Evolutionary conservation across 2,113 vertebrate species (phyloP).

Genomic region (Scomber japonicus): DNA sequence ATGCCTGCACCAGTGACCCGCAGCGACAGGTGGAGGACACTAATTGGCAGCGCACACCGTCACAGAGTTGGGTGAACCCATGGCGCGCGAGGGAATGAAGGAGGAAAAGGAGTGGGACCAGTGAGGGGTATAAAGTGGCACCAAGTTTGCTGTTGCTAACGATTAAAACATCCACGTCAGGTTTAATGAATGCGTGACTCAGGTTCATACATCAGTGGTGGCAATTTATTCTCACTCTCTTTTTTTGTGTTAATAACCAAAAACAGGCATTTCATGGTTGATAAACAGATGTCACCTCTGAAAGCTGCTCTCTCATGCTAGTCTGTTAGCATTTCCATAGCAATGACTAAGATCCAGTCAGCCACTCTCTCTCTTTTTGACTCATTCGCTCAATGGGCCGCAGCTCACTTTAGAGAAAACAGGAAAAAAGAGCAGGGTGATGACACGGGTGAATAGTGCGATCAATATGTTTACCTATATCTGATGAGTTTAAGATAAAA

Average conservation of each 20-base stretch:
- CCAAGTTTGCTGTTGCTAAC: not conserved
- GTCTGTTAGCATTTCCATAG: slow-evolving; percentile 10
- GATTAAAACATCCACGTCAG: slow-evolving; percentile 1
- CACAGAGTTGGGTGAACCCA: slow-evolving; percentile 45
- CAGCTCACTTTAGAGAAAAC: slow-evolving; percentile 2
- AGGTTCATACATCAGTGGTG: not conserved
- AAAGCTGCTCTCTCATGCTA: not conserved
- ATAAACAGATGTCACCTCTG: slow-evolving; percentile 7
- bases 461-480: slow-evolving; percentile 58
- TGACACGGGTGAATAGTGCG: slow-evolving; percentile 29
- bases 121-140: slow-evolving; percentile 11
- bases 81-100: slow-evolving; percentile 42
- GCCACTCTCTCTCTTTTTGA: not conserved
- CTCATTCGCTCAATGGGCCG: not conserved
- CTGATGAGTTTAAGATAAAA: slow-evolving; percentile 48
- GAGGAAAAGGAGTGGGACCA: slow-evolving; percentile 4
- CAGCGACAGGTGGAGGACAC: slow-evolving; percentile 80
- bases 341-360: slow-evolving; percentile 1
- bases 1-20: slow-evolving; percentile 76
- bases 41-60: slow-evolving; percentile 78
- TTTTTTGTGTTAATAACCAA: not conserved
- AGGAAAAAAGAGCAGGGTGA: slow-evolving; percentile 12
- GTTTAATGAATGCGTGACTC: slow-evolving; percentile 17
- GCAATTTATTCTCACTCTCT: slow-evolving; percentile 11
- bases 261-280: slow-evolving; percentile 20